These are phyloP conservation scores for Mesodorylaimus sp. DNA, from an alignment of 2,888 invertebrate genomes.

Conservation along the genomic window DNA sequence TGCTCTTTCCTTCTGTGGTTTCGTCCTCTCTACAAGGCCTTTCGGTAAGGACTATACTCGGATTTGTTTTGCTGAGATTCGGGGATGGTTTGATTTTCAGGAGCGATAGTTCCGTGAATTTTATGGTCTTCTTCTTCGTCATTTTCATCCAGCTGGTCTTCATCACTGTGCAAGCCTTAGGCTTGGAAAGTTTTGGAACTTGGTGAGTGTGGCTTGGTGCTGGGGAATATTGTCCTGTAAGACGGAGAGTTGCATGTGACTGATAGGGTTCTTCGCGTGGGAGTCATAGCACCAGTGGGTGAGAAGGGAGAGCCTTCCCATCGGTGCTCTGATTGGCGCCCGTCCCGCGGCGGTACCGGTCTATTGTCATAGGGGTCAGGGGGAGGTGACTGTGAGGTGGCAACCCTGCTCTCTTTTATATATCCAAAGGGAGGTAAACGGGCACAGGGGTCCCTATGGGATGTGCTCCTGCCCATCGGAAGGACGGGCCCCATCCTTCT, in stretches of 20 bases:
- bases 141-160: slow-evolving; percentile 6
- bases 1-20: slow-evolving; percentile 98
- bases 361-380: not conserved
- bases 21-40: slow-evolving; percentile 94
- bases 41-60: slow-evolving; percentile 43
- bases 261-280: too few species aligned
- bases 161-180: slow-evolving; percentile 5
- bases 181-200: slow-evolving; percentile 7
- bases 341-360: too few species aligned
- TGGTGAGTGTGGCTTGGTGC: not conserved
- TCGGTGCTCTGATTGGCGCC: too few species aligned
- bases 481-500: too few species aligned
- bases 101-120: slow-evolving; percentile 58
- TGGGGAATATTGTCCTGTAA: too few species aligned
- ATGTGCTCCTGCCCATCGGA: too few species aligned
- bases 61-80: not conserved
- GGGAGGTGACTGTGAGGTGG: not conserved
- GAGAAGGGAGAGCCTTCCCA: slow-evolving; percentile 17
- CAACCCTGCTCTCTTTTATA: too few species aligned
- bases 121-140: slow-evolving; percentile 10
- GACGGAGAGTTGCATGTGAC: too few species aligned
- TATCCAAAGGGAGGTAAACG: too few species aligned
- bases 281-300: too few species aligned
- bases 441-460: too few species aligned
- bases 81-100: slow-evolving; percentile 40